Evolutionary conservation across 2,113 vertebrate species (phyloP).

Genomic region (Coregonus clupeaformis): DNA sequence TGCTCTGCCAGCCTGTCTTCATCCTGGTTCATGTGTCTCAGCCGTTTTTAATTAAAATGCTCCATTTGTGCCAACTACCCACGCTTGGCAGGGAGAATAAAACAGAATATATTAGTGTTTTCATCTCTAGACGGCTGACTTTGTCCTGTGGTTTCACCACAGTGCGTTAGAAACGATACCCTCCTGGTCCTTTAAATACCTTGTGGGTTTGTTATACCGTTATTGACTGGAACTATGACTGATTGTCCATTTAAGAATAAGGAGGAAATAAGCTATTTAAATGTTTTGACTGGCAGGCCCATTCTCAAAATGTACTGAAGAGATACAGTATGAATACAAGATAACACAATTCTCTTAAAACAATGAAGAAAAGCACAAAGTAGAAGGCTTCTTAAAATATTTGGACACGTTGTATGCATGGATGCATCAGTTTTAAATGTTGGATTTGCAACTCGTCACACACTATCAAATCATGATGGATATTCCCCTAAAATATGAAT

Average conservation of each 20-base stretch:
- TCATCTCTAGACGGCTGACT: conserved; percentile 42
- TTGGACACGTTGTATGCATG: too few species aligned
- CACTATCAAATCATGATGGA: too few species aligned
- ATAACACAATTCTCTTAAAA: neutral
- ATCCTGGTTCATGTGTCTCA: conserved; percentile 61
- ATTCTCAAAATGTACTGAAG: neutral
- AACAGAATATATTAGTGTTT: conserved; percentile 52
- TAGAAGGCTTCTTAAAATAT: too few species aligned
- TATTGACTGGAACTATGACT: conserved; percentile 11
- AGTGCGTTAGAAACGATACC: conserved; percentile 32
- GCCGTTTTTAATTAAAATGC: conserved; percentile 76
- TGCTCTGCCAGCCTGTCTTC: conserved; percentile 45
- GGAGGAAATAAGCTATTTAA: neutral
- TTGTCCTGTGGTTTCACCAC: neutral
- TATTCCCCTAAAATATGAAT: neutral
- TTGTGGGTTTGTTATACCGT: conserved; percentile 28
- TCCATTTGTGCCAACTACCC: conserved; percentile 66
- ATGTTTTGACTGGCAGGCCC: neutral
- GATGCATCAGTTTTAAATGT: neutral
- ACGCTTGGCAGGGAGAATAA: conserved; percentile 49
- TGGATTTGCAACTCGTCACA: too few species aligned
- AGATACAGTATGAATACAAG: neutral
- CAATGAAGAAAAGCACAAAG: neutral
- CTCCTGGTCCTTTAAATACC: conserved; percentile 30
- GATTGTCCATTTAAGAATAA: conserved; percentile 22